phyloP scores from a whole-genome alignment of 2,888 invertebrate genomes.

The Pseudanteris insignis region DNA sequence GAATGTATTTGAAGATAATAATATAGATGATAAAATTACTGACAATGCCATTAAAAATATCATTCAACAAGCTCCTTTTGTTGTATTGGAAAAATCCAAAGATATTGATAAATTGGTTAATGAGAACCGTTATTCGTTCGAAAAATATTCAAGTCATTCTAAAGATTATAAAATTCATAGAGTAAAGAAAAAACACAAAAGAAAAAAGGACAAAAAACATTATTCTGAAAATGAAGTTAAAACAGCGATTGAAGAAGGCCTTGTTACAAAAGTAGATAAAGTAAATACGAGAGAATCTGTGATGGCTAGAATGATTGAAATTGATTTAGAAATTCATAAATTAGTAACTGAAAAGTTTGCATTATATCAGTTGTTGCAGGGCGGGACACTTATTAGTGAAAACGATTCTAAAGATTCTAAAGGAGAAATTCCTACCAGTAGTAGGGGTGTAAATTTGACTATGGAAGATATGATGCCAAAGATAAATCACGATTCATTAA shows the following conservation, averaged over 20 bases:
- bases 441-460: background rate
- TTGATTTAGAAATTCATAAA: slow-evolving; percentile 71
- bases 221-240: slow-evolving; percentile 46
- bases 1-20: slow-evolving; percentile 12
- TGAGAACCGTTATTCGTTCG: background rate
- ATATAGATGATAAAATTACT: no score
- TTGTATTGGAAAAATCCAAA: slow-evolving; percentile 42
- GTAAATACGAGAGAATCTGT: slow-evolving; percentile 58
- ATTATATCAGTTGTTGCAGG: slow-evolving; percentile 68
- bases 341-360: slow-evolving; percentile 71
- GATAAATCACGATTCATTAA: background rate
- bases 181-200: slow-evolving; percentile 48
- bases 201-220: slow-evolving; percentile 32
- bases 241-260: slow-evolving; percentile 39
- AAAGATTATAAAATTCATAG: slow-evolving; percentile 46
- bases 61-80: slow-evolving; percentile 42
- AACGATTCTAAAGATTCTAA: slow-evolving; percentile 14
- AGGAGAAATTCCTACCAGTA: background rate
- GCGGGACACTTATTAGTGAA: slow-evolving; percentile 34
- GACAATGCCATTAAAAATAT: slow-evolving; percentile 26
- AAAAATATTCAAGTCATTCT: slow-evolving; percentile 6
- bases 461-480: slow-evolving; percentile 9
- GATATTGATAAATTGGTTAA: slow-evolving; percentile 36
- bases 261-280: slow-evolving; percentile 43
- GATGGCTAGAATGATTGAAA: slow-evolving; percentile 71